Base-by-base conservation (phyloP, 2,888 invertebrate genomes). In the Drosophila paramelanica region DNA sequence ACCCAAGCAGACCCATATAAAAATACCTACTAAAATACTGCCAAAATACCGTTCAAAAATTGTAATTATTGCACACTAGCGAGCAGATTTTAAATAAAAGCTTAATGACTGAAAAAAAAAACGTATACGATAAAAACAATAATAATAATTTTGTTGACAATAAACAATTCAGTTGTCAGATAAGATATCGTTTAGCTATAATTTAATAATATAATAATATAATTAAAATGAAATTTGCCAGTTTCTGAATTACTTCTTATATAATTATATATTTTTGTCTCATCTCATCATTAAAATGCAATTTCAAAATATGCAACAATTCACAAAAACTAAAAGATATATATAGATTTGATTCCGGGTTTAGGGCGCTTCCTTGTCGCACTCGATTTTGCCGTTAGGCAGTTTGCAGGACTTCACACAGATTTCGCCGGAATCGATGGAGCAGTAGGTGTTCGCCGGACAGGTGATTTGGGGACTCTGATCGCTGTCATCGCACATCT, bases 401-500 rank as follows among this genome's bases (percentile, higher is more conserved):
- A 81, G 13, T 0, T 57, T 59, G 51, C 90, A 89, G 25, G 56
- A 58, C 20, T 69, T 67, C 17, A 87, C 86, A 41, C 90, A 90
- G 53, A 67, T 70, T 8, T 75, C 65, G 11, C 79, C 88, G 4
- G 82, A 79, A 1, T 62, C 43, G 6, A 82, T 79, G 3, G 88
- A 71, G 53, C 90, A 90, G 5, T 69, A 27, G 10, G 59, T 66
- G 20, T n/a, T 3, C 0, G 1, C 56, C 70, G 84, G 87, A 31
- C 90, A 91, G 1, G 33, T 73, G 13, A 59, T 42, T 11, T 55
- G 36, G 1, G 50, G 27, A 0, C 59, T 70, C 17, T 73, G 13
- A 0, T 10, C 8, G 2, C 5, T 31, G 14, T 73, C 77, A n/a
- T 79, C 7, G 60, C 90, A 90, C 72, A 68, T 64, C 5, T 64